phyloP scores from a whole-genome alignment of 2,797 vertebrate species.

The Anisognathus igniventris region DNA sequence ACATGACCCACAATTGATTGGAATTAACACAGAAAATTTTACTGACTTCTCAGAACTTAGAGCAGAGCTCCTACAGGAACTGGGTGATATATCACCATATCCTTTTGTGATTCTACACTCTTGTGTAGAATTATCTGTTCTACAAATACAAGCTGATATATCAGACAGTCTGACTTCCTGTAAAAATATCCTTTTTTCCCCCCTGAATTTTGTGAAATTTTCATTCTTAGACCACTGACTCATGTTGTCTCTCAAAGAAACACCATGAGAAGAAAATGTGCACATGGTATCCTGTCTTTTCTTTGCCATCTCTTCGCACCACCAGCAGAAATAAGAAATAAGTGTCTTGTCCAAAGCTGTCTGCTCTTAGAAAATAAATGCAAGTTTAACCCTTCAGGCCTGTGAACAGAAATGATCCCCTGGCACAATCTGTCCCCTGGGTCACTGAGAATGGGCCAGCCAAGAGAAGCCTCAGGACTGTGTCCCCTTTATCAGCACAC shows the following conservation, averaged over 20 bases:
- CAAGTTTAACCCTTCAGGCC: background rate
- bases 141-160: background rate
- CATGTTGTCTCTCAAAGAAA: background rate
- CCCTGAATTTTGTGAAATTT: background rate
- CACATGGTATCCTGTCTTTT: background rate
- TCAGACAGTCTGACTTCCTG: background rate
- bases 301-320: conserved; percentile 8
- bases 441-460: background rate
- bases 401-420: background rate
- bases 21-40: background rate
- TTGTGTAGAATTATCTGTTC: background rate
- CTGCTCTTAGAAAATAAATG: background rate
- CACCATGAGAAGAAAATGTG: background rate
- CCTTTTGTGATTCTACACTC: background rate
- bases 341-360: background rate
- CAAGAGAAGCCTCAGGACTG: background rate
- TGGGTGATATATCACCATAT: background rate
- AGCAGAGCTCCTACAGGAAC: background rate
- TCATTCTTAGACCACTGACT: background rate
- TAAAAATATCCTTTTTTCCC: background rate
- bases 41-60: background rate
- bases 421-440: background rate
- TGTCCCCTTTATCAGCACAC: background rate
- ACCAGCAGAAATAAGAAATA: background rate
- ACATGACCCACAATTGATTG: background rate